Evolutionary conservation across 2,797 vertebrate species (phyloP), one percentile per base, ranked within the genome.

Genomic region (Eupleurogrammus muticus): DNA sequence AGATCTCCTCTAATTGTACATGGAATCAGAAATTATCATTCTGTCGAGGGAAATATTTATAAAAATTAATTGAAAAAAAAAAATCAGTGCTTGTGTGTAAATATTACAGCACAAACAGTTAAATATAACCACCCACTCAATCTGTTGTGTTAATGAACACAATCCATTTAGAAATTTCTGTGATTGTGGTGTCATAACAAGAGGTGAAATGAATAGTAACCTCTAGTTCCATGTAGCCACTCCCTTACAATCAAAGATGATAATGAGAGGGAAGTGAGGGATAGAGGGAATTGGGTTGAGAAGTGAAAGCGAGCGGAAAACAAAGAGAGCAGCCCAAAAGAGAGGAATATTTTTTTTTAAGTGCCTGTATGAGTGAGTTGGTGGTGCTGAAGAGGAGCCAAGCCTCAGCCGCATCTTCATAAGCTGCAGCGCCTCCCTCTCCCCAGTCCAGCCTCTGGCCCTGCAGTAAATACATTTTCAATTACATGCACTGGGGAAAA

Each of bases 391-490:
- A 87, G 73, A 88, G 66, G 61, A 89, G 90, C 88, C 89, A 91
- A 88, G 70, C 81, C 86, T 88, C 83, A 80, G 69, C 73, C 82
- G 75, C 76, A 87, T 91, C 90, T 87, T 89, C 85, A 85, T 86
- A 80, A 87, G 83, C 86, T 86, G 75, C 80, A 80, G 81, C 13
- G 32, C 73, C 80, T 81, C 83, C 69, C 77, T 75, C 82, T 87
- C 62, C 55, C 59, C 71, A 73, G 79, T 79, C 77, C 74, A 82
- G 87, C 85, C 90, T 71, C 82, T 73, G 75, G 90, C 72, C 75
- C 63, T 89, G 90, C 87, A 91, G 83, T 92, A 92, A 92, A 94
- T 92, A 90, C 84, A 92, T 89, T 91, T 93, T 90, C 86, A 92
- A 86, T 92, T 86, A 89, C 83, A 87, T 89, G 69, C 75, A 60